Evolutionary conservation across 2,888 invertebrate genomes (phyloP).

Genomic region (Gari tellinella): DNA sequence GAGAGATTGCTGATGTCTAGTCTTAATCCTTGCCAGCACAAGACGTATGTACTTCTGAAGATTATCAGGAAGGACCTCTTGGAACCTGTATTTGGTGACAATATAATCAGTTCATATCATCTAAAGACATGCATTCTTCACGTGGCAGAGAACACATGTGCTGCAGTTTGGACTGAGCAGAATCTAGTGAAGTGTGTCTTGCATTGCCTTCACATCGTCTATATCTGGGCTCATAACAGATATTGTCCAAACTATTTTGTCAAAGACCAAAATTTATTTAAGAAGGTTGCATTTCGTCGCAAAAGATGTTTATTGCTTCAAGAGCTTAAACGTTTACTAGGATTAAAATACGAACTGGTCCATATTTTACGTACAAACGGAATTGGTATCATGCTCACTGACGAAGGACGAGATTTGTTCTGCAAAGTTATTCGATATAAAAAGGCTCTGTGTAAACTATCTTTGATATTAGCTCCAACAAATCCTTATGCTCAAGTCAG

Average conservation of each 20-base stretch:
- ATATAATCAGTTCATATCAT: constrained; percentile 12
- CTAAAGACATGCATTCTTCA: constrained; percentile 13
- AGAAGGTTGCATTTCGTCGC: no score
- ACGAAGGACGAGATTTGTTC: no score
- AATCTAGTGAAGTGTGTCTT: constrained; percentile 2
- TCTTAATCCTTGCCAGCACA: constrained; percentile 18
- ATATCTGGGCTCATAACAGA: not conserved
- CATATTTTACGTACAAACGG: no score
- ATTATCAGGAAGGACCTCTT: constrained; percentile 15
- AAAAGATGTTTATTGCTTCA: no score
- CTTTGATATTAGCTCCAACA: no score
- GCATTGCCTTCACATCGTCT: not conserved
- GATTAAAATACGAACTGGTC: no score
- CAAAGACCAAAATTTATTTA: constrained; percentile 15
- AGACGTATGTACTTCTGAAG: constrained; percentile 31
- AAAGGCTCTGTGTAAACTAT: no score
- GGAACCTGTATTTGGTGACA: not conserved
- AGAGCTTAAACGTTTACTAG: no score
- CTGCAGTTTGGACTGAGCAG: not conserved
- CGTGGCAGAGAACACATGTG: not conserved
- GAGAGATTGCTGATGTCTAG: constrained; percentile 25
- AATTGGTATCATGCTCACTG: no score
- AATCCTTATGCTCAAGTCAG: no score
- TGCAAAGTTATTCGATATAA: no score
- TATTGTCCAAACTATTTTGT: constrained; percentile 24